Evolutionary conservation across 2,113 vertebrate genomes (phyloP).

Genomic region (Oreocharis arfaki): DNA sequence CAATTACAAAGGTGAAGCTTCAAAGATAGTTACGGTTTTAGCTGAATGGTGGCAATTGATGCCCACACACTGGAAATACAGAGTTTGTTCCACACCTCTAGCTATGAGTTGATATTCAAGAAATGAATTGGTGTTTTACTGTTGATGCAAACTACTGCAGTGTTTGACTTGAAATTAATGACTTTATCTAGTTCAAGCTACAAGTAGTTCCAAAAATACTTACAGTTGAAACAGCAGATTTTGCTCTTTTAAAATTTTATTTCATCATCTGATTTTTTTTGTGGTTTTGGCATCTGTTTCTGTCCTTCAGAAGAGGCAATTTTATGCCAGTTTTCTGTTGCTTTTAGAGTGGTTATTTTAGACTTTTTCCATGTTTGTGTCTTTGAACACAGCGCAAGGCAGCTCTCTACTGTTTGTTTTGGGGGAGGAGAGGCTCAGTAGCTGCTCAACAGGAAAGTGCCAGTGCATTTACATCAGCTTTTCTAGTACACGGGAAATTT

Average conservation of each 20-base stretch:
- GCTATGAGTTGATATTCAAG: background rate
- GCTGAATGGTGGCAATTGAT: background rate
- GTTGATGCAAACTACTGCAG: background rate
- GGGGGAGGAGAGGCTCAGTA: background rate
- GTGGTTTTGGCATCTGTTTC: background rate
- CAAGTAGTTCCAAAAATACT: background rate
- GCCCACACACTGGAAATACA: background rate
- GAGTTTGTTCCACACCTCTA: background rate
- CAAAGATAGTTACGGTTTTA: background rate
- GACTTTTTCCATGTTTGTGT: background rate
- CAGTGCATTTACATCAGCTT: background rate
- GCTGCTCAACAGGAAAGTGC: background rate
- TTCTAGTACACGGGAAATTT: background rate
- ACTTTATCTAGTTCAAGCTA: background rate
- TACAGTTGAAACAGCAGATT: background rate
- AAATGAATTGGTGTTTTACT: background rate
- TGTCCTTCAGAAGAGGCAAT: background rate
- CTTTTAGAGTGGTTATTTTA: conserved; percentile 14
- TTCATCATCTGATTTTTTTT: background rate
- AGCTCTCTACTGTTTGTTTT: background rate
- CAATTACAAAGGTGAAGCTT: background rate
- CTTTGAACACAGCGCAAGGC: background rate
- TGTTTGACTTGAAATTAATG: background rate
- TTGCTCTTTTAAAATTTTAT: background rate
- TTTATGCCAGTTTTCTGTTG: background rate